phyloP scores from a whole-genome alignment of 2,113 vertebrate species.

The Brachirus orientalis region DNA sequence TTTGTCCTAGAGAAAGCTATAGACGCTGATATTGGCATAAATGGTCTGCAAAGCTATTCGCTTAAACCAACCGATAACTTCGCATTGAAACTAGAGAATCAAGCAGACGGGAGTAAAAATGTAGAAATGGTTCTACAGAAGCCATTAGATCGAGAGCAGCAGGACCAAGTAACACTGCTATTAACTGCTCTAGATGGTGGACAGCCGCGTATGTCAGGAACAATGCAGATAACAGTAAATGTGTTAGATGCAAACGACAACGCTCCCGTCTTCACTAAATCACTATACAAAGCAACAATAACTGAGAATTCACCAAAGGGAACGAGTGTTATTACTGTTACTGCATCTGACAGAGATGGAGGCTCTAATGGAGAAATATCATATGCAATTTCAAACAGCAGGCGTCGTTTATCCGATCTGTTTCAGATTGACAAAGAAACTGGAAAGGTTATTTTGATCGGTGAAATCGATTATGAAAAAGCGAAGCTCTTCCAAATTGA shows the following conservation, averaged over 20 bases:
- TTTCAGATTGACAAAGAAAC: slow-evolving; percentile 78
- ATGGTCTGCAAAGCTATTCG: slow-evolving; percentile 78
- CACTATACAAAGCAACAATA: slow-evolving; percentile 72
- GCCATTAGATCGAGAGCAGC: slow-evolving; percentile 58
- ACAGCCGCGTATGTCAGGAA: slow-evolving; percentile 54
- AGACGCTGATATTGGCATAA: slow-evolving; percentile 54
- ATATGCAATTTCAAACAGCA: slow-evolving; percentile 75
- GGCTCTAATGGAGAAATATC: slow-evolving; percentile 80
- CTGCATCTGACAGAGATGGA: slow-evolving; percentile 82
- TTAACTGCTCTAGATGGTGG: slow-evolving; percentile 66
- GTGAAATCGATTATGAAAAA: slow-evolving; percentile 83
- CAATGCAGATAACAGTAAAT: slow-evolving; percentile 54
- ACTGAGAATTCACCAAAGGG: slow-evolving; percentile 70
- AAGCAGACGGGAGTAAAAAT: slow-evolving; percentile 56
- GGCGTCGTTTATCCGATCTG: slow-evolving; percentile 31
- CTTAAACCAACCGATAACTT: slow-evolving; percentile 75
- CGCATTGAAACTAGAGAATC: slow-evolving; percentile 62
- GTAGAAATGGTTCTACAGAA: slow-evolving; percentile 71
- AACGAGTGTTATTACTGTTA: slow-evolving; percentile 64
- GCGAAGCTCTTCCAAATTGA: slow-evolving; percentile 66
- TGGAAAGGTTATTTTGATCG: slow-evolving; percentile 73
- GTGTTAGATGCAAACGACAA: slow-evolving; percentile 73
- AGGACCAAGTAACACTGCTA: slow-evolving; percentile 18
- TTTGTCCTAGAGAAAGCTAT: slow-evolving; percentile 49
- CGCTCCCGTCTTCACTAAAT: slow-evolving; percentile 67